phyloP scores from a whole-genome alignment of 2,888 invertebrate species.

The Mesorhabditis spiculigera region DNA sequence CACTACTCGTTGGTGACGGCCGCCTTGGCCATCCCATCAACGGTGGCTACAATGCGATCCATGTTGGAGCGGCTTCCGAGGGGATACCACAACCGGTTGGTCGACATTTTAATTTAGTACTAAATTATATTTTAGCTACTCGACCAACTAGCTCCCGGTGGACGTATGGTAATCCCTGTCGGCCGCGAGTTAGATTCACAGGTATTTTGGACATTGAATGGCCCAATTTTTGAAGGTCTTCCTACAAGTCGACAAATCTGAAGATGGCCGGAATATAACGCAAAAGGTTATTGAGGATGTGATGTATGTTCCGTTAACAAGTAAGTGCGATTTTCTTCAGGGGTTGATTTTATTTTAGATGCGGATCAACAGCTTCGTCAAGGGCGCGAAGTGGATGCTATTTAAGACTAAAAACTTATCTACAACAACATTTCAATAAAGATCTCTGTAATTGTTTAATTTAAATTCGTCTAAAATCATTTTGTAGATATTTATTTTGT shows the following conservation, averaged over 20 bases:
- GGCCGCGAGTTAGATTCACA: conserved; percentile 24
- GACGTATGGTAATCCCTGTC: conserved; percentile 70
- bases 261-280: conserved; percentile 69
- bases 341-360: too few relatives aligned
- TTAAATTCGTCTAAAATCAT: too few relatives aligned
- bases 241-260: conserved; percentile 82
- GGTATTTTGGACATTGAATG: not conserved
- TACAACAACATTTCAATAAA: too few relatives aligned
- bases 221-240: conserved; percentile 61
- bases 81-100: conserved; percentile 61
- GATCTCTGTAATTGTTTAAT: too few relatives aligned
- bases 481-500: too few relatives aligned
- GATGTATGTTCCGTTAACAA: conserved; percentile 92
- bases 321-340: conserved; percentile 63
- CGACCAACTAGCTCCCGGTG: conserved; percentile 84
- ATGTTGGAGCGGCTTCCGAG: conserved; percentile 63
- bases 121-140: conserved; percentile 67
- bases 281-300: conserved; percentile 82
- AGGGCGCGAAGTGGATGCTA: too few relatives aligned
- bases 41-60: conserved; percentile 86
- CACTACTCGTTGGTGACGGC: conserved; percentile 74
- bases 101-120: conserved; percentile 11
- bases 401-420: too few relatives aligned
- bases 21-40: conserved; percentile 73
- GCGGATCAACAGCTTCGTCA: too few relatives aligned